Base-by-base conservation (phyloP, 2,113 vertebrate species). In the Forbesichthys agassizii region DNA sequence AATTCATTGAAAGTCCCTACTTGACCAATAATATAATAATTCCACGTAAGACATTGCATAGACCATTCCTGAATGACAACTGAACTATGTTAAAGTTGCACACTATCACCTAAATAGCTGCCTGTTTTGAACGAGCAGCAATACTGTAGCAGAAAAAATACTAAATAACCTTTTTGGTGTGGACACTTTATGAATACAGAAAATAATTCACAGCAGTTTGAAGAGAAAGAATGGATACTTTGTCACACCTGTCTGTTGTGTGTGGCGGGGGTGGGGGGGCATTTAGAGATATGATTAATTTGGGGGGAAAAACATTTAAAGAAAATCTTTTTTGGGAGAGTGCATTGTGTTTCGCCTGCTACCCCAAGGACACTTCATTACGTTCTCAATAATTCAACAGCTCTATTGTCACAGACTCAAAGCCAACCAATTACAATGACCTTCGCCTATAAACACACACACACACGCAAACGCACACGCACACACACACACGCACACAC, bases 221-320 rank as follows among this genome's bases (percentile, higher is more conserved):
- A 74, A 82, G 68, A 75, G 79, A 72, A 82, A 83, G 64, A 78
- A 67, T 67, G 51, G 77, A 36, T 33, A 61, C 55, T 63, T 53
- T 70, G 27, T 27, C 27, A 2, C 27, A 27, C 27, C 2, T 27
- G 27, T 27, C 27, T 27, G 2, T 27, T 27, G 27, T 68, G 72
- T 81, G 63, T 20, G 33, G 36, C 66, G 57, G 53, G 11, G 75
- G 74, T 20, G 20, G 20, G 20, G 2, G 66, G 80, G 82, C 77
- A 84, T 87, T 88, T 89, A 74, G 71, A 86, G 91, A 92, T 91
- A 89, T 88, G 81, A 90, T 81, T 86, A 77, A 84, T 80, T 86
- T 42, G 3, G 36, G 27, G 27, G 1, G 27, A 27, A 5, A 42
- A 42, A 42, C 4, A 42, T 42, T 42, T 42, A 8, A 8, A 7